A percentile compares a stretch with the other conserved stretches of the same genome.
Conservation (phyloP, 2,797 vertebrate species). For the Carcharodon carcharias region DNA sequence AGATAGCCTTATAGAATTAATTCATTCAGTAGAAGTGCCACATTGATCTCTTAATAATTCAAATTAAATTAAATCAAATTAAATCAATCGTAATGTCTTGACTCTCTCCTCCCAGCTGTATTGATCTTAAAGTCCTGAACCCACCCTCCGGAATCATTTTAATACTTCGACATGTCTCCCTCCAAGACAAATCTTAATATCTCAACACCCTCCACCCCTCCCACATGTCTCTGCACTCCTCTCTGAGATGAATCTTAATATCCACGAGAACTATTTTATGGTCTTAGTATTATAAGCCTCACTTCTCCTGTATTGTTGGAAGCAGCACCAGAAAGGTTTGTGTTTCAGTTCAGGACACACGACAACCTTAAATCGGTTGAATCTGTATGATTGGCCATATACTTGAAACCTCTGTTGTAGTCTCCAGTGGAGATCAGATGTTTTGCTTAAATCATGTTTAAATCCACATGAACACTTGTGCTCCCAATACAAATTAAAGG, state of each 20-base stretch:
- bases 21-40: no score
- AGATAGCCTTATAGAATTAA: no score
- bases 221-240: no score
- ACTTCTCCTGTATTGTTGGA: not conserved
- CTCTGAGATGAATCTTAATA: not conserved
- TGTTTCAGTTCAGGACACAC: not conserved
- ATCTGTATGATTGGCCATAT: not conserved
- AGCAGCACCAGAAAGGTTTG: not conserved
- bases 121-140: no score
- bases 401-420: not conserved
- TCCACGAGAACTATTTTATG: not conserved
- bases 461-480: not conserved
- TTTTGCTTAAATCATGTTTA: not conserved
- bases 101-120: no score
- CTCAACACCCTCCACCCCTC: no score
- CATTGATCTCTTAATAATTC: no score
- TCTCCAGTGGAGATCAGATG: not conserved
- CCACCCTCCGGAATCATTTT: no score
- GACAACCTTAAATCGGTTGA: not conserved
- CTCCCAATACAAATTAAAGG: not conserved
- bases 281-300: not conserved
- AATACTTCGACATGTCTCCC: no score
- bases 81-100: not conserved
- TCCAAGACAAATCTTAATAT: no score
- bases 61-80: no score